Evolutionary conservation across 1,140 invertebrate genomes (phyloP), one percentile per base, ranked within the genome.

Genomic region (Zaprionus davidi): DNA sequence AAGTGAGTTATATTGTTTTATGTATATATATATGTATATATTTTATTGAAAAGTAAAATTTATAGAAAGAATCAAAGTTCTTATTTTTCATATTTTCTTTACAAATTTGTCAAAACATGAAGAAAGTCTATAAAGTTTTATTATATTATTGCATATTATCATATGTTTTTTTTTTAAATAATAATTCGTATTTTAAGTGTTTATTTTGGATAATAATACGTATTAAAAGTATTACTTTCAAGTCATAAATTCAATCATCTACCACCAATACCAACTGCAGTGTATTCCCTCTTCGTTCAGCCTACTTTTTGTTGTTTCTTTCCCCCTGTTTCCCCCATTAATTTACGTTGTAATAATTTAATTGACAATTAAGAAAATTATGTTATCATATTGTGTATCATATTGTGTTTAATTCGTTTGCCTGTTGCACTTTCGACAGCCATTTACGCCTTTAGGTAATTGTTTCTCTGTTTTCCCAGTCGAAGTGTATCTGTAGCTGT

Each of bases 301-400:
- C 41, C 41, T 17, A 2, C 41, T 17, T 17, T 17, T 7, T 20
- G 6, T 17, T 46, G 41, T 46, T 9, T n/a, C n/a, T 17, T 5
- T 6, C 15, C 38, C 6, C 15, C 38, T 34, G n/a, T 20, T 34
- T 22, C 26, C 66, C 28, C 28, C 28, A 28, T 9, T 15, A 46
- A 11, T 20, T 58, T 12, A 51, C 41, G 57, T 56, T 70, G 51
- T 65, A 49, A 60, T 34, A 41, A 9, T 64, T 64, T 71, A 71
- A 76, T 76, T 76, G 62, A 57, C 74, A 76, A 76, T 76, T 76
- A 72, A 67, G 36, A 41, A 57, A 72, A 72, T 66, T 66, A 76
- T 66, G 74, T 71, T 76, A 72, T 77, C 49, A 76, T 76, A 58
- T 76, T 49, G 44, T 66, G 64, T 58, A 56, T 63, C 59, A 20